Evolutionary conservation across 2,888 invertebrate genomes (phyloP).

Genomic region (Morpho deidamia): DNA sequence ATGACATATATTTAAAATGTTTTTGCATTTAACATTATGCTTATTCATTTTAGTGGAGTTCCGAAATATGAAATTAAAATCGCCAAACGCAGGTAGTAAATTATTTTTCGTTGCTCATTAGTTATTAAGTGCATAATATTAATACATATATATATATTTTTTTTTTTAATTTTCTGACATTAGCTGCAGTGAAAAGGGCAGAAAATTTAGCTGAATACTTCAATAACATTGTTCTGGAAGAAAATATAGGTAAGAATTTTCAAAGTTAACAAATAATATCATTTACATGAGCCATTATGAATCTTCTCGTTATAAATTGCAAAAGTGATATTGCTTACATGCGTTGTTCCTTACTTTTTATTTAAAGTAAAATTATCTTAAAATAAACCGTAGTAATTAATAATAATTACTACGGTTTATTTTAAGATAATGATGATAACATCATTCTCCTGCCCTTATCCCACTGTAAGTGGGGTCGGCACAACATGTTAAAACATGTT

Average conservation of each 20-base stretch:
- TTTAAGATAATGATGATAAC: too few species aligned
- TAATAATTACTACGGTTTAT: too few species aligned
- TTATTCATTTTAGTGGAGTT: constrained; percentile 36
- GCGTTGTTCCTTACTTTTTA: too few species aligned
- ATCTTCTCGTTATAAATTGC: too few species aligned
- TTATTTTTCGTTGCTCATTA: not conserved
- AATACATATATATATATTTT: not conserved
- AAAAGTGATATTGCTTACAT: too few species aligned
- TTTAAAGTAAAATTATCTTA: too few species aligned
- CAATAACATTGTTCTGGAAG: constrained; percentile 34
- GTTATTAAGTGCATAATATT: not conserved
- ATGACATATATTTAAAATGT: not conserved
- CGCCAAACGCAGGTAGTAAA: constrained; percentile 29
- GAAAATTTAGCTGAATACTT: constrained; percentile 48
- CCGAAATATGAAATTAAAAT: constrained; percentile 28
- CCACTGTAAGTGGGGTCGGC: too few species aligned
- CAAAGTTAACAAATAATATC: not conserved
- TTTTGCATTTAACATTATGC: not conserved
- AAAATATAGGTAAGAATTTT: constrained; percentile 12
- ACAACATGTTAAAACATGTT: too few species aligned
- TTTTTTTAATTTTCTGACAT: not conserved
- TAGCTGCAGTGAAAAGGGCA: constrained; percentile 26
- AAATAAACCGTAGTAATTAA: too few species aligned
- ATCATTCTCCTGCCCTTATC: too few species aligned
- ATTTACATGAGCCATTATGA: too few species aligned